Conservation (phyloP, 2,113 vertebrate species). For the Poeciliopsis turrubarensis region DNA sequence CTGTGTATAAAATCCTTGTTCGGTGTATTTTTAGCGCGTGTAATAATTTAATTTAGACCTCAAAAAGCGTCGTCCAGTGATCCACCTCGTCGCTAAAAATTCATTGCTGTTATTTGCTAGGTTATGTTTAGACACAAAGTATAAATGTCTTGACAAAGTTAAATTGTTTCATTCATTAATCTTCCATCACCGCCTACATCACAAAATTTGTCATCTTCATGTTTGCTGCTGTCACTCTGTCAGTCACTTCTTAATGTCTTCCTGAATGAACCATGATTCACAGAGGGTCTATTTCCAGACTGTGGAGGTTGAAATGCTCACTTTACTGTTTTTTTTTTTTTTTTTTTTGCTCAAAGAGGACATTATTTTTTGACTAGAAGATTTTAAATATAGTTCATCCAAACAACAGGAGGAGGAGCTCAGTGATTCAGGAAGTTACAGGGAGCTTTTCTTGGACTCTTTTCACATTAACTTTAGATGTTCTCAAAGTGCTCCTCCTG, state of each 20-base stretch:
- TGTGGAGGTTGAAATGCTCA: slow-evolving; percentile 47
- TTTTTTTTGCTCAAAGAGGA: neutral
- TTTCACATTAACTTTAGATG: neutral
- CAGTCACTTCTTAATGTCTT: slow-evolving; percentile 50
- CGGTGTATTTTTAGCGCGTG: neutral
- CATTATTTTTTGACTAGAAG: slow-evolving; percentile 26
- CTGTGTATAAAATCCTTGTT: no score
- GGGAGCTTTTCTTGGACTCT: neutral
- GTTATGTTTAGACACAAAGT: slow-evolving; percentile 31
- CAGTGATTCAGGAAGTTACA: slow-evolving; percentile 23
- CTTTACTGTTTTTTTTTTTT: slow-evolving; percentile 16
- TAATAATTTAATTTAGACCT: neutral
- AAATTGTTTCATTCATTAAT: slow-evolving; percentile 31
- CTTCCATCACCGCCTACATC: slow-evolving; percentile 44
- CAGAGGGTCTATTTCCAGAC: slow-evolving; percentile 49
- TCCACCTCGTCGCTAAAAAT: neutral
- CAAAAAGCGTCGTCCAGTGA: neutral
- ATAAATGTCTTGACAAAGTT: slow-evolving; percentile 16
- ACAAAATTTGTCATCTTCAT: slow-evolving; percentile 46
- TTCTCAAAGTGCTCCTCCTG: neutral
- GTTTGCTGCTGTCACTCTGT: slow-evolving; percentile 61
- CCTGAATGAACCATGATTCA: slow-evolving; percentile 55
- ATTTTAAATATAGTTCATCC: slow-evolving; percentile 20
- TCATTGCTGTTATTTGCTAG: slow-evolving; percentile 3
- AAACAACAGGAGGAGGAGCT: neutral